These are phyloP conservation scores for Pachypsylla venusta DNA, from an alignment of 1,140 invertebrate genomes.

Conservation along the genomic window DNA sequence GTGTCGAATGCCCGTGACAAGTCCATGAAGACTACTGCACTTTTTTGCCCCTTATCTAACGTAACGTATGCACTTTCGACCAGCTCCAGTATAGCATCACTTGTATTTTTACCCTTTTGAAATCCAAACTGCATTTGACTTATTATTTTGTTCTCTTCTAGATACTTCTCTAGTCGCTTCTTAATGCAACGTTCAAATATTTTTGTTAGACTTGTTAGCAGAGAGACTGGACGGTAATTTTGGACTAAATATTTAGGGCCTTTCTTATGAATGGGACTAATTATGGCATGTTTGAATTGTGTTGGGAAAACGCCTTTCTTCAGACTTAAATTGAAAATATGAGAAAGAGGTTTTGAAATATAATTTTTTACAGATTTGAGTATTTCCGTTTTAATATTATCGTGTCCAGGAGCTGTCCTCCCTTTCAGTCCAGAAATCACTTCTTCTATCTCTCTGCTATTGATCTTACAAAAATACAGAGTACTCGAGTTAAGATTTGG, in stretches of 20 bases:
- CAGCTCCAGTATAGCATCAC: no score
- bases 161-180: no score
- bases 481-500: not conserved
- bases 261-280: not conserved
- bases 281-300: not conserved
- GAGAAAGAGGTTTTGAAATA: not conserved
- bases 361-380: not conserved
- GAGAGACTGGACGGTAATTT: not conserved
- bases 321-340: not conserved
- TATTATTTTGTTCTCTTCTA: no score
- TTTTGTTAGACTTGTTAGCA: not conserved
- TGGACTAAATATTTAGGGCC: not conserved
- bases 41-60: no score
- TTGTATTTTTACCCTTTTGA: no score
- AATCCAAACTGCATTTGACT: no score
- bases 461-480: not conserved
- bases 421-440: not conserved
- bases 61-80: no score
- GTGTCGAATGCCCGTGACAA: no score
- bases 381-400: not conserved
- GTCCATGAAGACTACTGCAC: no score
- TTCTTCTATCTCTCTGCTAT: not conserved
- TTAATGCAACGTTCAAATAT: not conserved
- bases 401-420: not conserved
- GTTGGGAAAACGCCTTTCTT: not conserved